Percentiles rank a stretch among this genome's conserved stretches.
Evolutionary conservation across 2,888 invertebrate genomes (phyloP).

Genomic region (Apotomis turbidana): DNA sequence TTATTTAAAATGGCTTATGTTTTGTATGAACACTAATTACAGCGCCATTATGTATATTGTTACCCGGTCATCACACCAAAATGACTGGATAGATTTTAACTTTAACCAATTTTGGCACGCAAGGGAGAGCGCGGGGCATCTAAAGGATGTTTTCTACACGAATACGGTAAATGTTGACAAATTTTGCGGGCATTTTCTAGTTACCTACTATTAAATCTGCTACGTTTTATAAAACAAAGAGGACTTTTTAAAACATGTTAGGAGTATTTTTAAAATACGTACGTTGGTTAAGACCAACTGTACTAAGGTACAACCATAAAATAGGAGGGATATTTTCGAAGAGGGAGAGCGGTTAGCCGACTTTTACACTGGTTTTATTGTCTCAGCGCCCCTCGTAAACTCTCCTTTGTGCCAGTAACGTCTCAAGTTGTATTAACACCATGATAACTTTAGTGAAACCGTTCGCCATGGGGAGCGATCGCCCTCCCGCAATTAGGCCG

Average conservation of each 20-base stretch:
- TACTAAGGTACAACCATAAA: conserved; percentile 66
- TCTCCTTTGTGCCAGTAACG: conserved; percentile 74
- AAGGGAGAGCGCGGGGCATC: no score
- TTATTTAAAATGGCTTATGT: not conserved
- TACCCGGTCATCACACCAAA: no score
- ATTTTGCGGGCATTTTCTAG: no score
- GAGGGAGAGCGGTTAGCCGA: conserved; percentile 72
- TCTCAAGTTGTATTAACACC: conserved; percentile 77
- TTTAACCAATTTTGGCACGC: no score
- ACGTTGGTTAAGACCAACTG: conserved; percentile 52
- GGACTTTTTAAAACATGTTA: conserved; percentile 8
- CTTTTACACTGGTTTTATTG: conserved; percentile 81
- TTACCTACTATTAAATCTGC: no score
- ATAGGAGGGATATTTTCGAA: conserved; percentile 65
- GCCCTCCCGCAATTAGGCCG: conserved; percentile 67
- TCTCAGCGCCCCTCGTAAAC: conserved; percentile 72
- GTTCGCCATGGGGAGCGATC: conserved; percentile 57
- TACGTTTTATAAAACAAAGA: not conserved
- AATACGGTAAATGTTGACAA: no score
- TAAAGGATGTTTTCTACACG: no score
- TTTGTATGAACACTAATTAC: not conserved
- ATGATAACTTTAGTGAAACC: conserved; percentile 70
- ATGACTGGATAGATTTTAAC: no score
- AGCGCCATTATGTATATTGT: no score
- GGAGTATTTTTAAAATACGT: conserved; percentile 60